These are phyloP conservation scores for Macroglossus sobrinus DNA, from an alignment of 2,113 vertebrate genomes.

Conservation along the genomic window DNA sequence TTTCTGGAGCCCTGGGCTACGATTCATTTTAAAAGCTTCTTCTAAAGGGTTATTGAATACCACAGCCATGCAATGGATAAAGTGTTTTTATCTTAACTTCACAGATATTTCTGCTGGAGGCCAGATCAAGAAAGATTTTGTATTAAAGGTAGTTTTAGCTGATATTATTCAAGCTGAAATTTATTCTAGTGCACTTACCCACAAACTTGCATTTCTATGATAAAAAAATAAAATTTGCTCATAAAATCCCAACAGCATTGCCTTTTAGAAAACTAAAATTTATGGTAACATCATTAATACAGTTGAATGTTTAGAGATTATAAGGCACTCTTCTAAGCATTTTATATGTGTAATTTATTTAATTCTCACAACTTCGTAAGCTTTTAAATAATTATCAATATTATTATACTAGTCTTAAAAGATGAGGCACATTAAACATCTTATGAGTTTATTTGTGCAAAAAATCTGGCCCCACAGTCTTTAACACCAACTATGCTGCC, in stretches of 20 bases:
- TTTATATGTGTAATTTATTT: background rate
- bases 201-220: background rate
- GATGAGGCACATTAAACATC: background rate
- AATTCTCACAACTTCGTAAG: background rate
- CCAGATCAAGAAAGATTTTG: background rate
- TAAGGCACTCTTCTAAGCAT: background rate
- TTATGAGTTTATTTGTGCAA: background rate
- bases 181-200: background rate
- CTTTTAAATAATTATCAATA: background rate
- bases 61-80: background rate
- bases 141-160: background rate
- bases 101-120: background rate
- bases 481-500: too few relatives aligned
- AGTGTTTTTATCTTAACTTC: background rate
- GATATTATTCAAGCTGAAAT: background rate
- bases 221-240: background rate
- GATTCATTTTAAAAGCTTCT: background rate
- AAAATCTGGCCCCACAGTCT: background rate
- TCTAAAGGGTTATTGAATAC: background rate
- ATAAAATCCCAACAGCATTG: background rate
- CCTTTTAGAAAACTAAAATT: background rate
- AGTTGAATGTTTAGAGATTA: background rate
- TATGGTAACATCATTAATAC: background rate
- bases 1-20: background rate
- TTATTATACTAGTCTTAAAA: background rate